phyloP scores from a whole-genome alignment of 2,888 invertebrate species.

The Pharmacophagus antenor region DNA sequence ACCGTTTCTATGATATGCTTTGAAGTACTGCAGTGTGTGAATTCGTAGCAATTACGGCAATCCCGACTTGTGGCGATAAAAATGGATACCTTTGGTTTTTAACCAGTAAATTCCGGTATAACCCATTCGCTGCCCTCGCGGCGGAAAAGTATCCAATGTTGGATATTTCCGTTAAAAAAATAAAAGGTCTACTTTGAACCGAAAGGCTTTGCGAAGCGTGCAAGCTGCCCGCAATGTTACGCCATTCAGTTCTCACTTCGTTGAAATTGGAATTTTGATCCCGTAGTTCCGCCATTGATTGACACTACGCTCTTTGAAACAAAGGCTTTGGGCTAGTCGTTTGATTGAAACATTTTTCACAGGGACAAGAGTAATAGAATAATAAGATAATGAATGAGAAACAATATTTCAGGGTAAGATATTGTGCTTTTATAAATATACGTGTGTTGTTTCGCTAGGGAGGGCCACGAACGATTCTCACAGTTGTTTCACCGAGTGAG shows the following conservation, averaged over 20 bases:
- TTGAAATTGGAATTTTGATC: slow-evolving; percentile 8
- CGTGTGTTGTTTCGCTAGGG: no score
- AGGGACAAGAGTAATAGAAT: background rate
- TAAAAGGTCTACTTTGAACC: background rate
- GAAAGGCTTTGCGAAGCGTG: background rate
- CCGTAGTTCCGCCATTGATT: background rate
- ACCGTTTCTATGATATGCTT: background rate
- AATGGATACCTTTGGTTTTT: no score
- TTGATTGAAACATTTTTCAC: background rate
- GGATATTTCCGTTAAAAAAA: no score
- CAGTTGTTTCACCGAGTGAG: no score
- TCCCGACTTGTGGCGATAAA: no score
- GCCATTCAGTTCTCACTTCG: slow-evolving; percentile 1
- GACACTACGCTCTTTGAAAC: background rate
- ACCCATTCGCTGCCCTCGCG: no score
- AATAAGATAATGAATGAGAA: background rate
- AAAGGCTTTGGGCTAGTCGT: background rate
- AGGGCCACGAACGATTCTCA: no score
- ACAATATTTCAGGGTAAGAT: background rate
- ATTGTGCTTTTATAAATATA: no score
- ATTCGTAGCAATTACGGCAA: no score
- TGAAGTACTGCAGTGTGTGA: no score
- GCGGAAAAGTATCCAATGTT: no score
- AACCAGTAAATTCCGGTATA: no score
- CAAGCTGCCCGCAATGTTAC: background rate